A percentile compares a stretch with the other conserved stretches of the same genome.
Conservation (phyloP, 2,888 invertebrate species). For the Callinectes sapidus region DNA sequence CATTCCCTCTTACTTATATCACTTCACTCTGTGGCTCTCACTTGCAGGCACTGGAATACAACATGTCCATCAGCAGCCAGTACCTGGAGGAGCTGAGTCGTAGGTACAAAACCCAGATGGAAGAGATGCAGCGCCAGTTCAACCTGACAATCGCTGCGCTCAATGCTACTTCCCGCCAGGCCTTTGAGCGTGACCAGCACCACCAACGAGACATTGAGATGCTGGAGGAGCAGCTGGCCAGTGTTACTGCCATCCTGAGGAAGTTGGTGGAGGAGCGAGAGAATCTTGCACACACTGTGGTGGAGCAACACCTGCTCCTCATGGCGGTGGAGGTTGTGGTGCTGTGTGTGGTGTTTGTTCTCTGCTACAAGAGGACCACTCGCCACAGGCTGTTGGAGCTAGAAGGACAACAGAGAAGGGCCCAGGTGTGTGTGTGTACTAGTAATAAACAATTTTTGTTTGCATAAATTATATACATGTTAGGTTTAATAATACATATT, state of each 20-base stretch:
- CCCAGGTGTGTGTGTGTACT: conserved; percentile 36
- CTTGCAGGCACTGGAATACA: conserved; percentile 90
- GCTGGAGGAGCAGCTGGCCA: conserved; percentile 61
- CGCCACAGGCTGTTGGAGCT: background rate
- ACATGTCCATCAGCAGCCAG: conserved; percentile 96
- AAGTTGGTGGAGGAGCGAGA: conserved; percentile 61
- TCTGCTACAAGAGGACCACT: conserved; percentile 58
- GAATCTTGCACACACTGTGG: conserved; percentile 64
- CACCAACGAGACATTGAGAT: conserved; percentile 64
- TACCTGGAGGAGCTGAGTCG: conserved; percentile 97
- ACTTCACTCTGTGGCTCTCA: conserved; percentile 72
- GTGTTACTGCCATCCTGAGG: conserved; percentile 43
- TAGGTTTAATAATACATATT: no score
- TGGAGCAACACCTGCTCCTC: conserved; percentile 71
- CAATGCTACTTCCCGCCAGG: conserved; percentile 65
- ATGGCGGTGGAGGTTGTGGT: conserved; percentile 69
- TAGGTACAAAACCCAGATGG: conserved; percentile 96
- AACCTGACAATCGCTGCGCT: conserved; percentile 72
- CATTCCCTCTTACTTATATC: background rate
- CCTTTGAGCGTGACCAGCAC: conserved; percentile 62
- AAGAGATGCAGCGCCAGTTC: conserved; percentile 80
- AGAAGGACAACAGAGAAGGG: conserved; percentile 28
- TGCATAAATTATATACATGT: background rate
- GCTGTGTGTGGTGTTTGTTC: conserved; percentile 61
- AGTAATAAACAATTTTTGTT: background rate